Evolutionary conservation across 2,113 vertebrate genomes (phyloP).

Genomic region (Ctenomys sociabilis): DNA sequence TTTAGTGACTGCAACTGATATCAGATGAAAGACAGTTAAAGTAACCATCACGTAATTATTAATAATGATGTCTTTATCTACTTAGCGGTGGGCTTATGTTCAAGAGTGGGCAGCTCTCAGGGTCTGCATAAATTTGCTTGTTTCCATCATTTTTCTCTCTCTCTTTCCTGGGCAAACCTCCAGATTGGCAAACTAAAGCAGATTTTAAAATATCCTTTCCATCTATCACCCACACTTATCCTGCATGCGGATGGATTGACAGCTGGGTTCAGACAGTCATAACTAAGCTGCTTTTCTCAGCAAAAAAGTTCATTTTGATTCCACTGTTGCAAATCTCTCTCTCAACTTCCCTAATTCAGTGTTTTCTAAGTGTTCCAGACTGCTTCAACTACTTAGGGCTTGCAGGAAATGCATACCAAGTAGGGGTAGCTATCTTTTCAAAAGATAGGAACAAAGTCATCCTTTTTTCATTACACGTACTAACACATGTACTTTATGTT

Average conservation of each 20-base stretch:
- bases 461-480: conserved; percentile 40
- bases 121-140: conserved; percentile 69
- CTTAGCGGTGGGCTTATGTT: conserved; percentile 54
- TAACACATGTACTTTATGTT: no score
- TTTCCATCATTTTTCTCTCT: conserved; percentile 58
- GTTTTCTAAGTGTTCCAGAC: conserved; percentile 13
- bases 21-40: conserved; percentile 21
- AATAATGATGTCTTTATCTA: conserved; percentile 68
- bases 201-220: conserved; percentile 78
- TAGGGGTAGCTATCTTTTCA: conserved; percentile 13
- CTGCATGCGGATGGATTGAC: conserved; percentile 69
- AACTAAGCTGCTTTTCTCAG: conserved; percentile 59
- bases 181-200: conserved; percentile 70
- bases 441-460: conserved; percentile 36
- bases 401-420: background rate
- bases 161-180: conserved; percentile 68
- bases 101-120: conserved; percentile 56
- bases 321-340: conserved; percentile 24
- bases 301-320: conserved; percentile 69
- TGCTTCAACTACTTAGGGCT: background rate
- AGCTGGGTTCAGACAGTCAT: conserved; percentile 60
- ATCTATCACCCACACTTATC: conserved; percentile 75
- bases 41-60: conserved; percentile 57
- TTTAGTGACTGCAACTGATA: conserved; percentile 4
- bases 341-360: conserved; percentile 28